Base-by-base conservation (phyloP, 2,797 vertebrate species). In the Cyprinella venusta region DNA sequence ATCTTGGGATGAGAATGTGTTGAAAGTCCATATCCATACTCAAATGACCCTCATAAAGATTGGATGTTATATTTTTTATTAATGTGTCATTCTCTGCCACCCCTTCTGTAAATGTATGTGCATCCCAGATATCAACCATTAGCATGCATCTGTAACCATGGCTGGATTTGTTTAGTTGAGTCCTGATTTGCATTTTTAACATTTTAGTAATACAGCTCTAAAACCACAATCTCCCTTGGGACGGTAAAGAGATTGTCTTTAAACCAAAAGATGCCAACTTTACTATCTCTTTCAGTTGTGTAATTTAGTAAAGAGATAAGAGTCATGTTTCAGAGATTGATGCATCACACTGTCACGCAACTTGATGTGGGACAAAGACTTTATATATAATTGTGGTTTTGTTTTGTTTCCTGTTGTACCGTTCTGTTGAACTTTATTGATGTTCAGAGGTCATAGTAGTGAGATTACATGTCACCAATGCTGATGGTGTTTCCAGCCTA, bases 341-440 rank as follows among this genome's bases (percentile, higher is more conserved):
- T 45, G 38, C 6, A 0, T 42, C 68, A 71, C 36, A 8, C 8
- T 59, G 9, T 72, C 50, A 56, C 30, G 64, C 16, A 50, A 48
- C 38, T 24, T 61, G 13, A 30, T 16, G 54, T 42, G 45, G 38
- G 45, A 30, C 68, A 8, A 77, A 33, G 52, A 64, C 10, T 67
- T 85, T 74, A 85, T 50, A 85, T 50, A n/a, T 82, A 79, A 86
- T 59, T 48, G 26, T 50, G 6, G 18, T 52, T 56, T 59, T 54
- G 68, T 65, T 79, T 19, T 38, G 56, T n/a, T n/a, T n/a, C n/a
- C n/a, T n/a, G n/a, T n/a, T n/a, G n/a, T n/a, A n/a, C n/a, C n/a
- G n/a, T n/a, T n/a, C n/a, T n/a, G n/a, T 38, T 38, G 6, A 82
- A 63, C 26, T 72, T 64, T 42, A 78, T 21, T 45, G 42, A 13